Conservation (phyloP, 37 sponge, comb jelly and placozoan genomes). For the Geodia barretti region DNA sequence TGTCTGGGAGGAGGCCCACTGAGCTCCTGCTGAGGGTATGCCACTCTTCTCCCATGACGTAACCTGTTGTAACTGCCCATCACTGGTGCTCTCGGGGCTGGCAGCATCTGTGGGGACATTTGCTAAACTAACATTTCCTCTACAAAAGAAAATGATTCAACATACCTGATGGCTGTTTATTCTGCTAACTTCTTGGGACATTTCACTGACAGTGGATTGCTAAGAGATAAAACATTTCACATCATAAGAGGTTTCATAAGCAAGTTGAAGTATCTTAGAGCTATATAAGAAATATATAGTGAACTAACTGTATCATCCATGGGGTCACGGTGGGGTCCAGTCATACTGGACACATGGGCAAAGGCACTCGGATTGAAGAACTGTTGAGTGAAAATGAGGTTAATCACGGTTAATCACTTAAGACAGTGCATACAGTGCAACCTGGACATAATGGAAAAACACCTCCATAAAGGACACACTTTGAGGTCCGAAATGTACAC, state of each 20-base stretch:
- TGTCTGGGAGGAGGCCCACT: not conserved
- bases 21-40: not conserved
- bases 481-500: not conserved
- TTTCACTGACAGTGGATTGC: slow-evolving; percentile 53
- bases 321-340: slow-evolving; percentile 7
- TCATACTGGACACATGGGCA: slow-evolving; percentile 25
- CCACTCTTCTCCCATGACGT: not conserved
- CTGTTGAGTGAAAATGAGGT: not conserved
- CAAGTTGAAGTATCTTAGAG: not conserved
- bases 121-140: not conserved
- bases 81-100: not conserved
- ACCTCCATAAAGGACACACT: not conserved
- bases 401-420: not conserved
- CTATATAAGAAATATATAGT: not conserved
- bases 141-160: not conserved
- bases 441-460: not conserved
- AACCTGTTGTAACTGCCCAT: slow-evolving; percentile 1
- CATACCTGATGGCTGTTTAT: slow-evolving; percentile 27
- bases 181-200: slow-evolving; percentile 61
- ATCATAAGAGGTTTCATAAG: not conserved
- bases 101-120: not conserved
- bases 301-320: slow-evolving; percentile 44
- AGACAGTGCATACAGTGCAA: not conserved
- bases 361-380: slow-evolving; percentile 65
- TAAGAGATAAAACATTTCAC: not conserved